Conservation (phyloP, 2,113 vertebrate genomes). For the Podarcis raffonei region DNA sequence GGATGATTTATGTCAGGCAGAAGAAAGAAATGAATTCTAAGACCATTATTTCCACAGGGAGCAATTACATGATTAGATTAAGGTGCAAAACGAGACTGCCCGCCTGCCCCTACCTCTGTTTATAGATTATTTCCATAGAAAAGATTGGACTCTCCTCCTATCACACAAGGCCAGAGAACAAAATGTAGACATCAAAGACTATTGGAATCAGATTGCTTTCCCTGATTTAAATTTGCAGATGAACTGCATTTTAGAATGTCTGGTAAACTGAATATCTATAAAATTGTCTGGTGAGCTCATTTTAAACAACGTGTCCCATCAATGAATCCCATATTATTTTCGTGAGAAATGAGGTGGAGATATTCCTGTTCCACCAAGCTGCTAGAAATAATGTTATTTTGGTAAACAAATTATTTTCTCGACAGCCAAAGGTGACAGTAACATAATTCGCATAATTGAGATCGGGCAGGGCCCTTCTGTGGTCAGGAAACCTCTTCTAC, state of each 20-base stretch:
- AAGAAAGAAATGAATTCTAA: slow-evolving; percentile 23
- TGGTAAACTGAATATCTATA: not conserved
- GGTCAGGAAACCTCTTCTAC: not conserved
- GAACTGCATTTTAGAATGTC: not conserved
- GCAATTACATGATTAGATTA: slow-evolving; percentile 20
- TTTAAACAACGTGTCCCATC: not conserved
- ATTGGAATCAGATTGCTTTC: not conserved
- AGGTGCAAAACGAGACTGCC: slow-evolving; percentile 8
- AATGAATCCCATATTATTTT: not conserved
- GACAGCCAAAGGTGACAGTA: not conserved
- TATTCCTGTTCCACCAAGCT: not conserved
- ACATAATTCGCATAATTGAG: not conserved
- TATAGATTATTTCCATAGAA: not conserved
- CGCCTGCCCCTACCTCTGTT: slow-evolving; percentile 1
- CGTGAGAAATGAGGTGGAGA: not conserved
- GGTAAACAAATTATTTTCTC: not conserved
- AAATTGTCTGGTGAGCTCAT: not conserved
- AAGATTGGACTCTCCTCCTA: not conserved
- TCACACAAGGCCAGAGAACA: not conserved
- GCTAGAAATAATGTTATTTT: not conserved
- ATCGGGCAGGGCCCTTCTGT: not conserved
- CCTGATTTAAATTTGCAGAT: not conserved
- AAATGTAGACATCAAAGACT: not conserved
- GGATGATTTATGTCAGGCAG: slow-evolving; percentile 7
- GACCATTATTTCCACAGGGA: slow-evolving; percentile 2